Conservation (phyloP, 2,888 invertebrate genomes). For the Lasius platythorax region DNA sequence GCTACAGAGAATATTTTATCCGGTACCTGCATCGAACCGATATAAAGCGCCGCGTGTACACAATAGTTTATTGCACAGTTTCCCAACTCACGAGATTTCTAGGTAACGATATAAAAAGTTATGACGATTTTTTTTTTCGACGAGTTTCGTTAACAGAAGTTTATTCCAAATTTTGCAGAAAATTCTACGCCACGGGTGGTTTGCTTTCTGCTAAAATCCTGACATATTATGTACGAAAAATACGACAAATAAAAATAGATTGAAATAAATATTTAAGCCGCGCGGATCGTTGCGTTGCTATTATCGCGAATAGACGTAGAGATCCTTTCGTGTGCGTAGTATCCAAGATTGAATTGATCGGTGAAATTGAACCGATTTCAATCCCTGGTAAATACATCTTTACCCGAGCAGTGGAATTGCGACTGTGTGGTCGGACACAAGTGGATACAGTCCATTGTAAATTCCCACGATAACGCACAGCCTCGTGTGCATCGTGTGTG, state of each 20-base stretch:
- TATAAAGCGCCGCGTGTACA: background rate
- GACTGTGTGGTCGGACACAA: slow-evolving; percentile 44
- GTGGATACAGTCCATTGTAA: slow-evolving; percentile 41
- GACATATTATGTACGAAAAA: background rate
- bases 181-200: background rate
- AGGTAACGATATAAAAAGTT: slow-evolving; percentile 1
- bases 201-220: background rate
- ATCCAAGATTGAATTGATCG: background rate
- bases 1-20: slow-evolving; percentile 28
- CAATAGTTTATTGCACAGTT: background rate
- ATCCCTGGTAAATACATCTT: slow-evolving; percentile 42
- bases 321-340: background rate
- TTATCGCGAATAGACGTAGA: background rate
- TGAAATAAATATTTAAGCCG: background rate
- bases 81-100: background rate
- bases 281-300: background rate
- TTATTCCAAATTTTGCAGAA: background rate
- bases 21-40: background rate
- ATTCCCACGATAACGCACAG: slow-evolving; percentile 51
- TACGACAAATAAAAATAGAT: background rate
- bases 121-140: background rate
- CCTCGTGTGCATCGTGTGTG: slow-evolving; percentile 53
- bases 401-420: slow-evolving; percentile 56
- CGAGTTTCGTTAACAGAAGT: background rate
- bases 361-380: background rate